Evolutionary conservation across 1,140 invertebrate species (phyloP), one percentile per base, ranked within the genome.

Genomic region (Hycleus phaleratus): DNA sequence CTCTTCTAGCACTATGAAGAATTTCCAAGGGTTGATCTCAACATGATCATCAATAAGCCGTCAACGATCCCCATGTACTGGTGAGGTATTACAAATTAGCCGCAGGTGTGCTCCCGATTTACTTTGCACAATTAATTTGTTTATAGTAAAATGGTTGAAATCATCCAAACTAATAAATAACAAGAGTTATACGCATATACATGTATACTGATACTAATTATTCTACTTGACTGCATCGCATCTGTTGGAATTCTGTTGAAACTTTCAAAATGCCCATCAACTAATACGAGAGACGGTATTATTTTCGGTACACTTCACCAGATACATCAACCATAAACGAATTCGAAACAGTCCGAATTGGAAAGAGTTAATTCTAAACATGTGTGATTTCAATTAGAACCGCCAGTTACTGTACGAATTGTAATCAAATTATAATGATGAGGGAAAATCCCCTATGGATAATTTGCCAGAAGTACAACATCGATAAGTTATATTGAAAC

Each of bases 81-180:
- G 12, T 12, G 26, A 7, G 4, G 51, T 26, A 26, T 53, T 53
- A 53, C 26, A 53, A 53, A 53, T 53, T 53, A 53, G 51, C n/a
- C 51, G n/a, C 51, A 53, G 51, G 51, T 53, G 51, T 53, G 45
- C 7, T 32, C 51, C 51, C 44, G 51, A 53, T 53, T 53, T 53
- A 25, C 51, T 53, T 45, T 32, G 42, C 51, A 53, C 51, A 53
- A 53, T 53, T 53, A 53, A 53, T 53, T 53, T 53, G 51, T 53
- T 53, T 53, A 53, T 53, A 44, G 51, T 53, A 53, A 53, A 53
- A 45, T 53, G 51, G 42, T 46, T 12, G 18, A 45, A 26, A 43
- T 52, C 24, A 52, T 52, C 50, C 50, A 43, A 26, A n/a, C 51
- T 32, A 53, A 53, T 53, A 53, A 53, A 53, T 53, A 53, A 53